A percentile compares a stretch with the other conserved stretches of the same genome.
Evolutionary conservation across 2,113 vertebrate species (phyloP).

Genomic region (Epinephelus lanceolatus): DNA sequence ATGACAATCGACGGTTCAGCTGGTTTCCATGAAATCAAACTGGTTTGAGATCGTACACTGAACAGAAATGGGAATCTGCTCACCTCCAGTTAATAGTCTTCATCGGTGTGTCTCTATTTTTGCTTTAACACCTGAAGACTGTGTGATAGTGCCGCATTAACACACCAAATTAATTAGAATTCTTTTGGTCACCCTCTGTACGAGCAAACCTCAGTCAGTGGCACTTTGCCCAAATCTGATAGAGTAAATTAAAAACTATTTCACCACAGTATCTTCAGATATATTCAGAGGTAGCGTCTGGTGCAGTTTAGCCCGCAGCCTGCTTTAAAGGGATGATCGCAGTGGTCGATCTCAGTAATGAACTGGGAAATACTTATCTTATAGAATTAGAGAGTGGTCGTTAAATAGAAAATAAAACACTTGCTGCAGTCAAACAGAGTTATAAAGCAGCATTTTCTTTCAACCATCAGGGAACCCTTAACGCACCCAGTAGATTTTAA

Average conservation of each 20-base stretch:
- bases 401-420: constrained; percentile 16
- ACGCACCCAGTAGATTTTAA: constrained; percentile 31
- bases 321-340: neutral
- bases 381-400: constrained; percentile 27
- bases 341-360: constrained; percentile 23
- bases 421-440: constrained; percentile 9
- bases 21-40: no score
- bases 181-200: neutral
- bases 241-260: constrained; percentile 11
- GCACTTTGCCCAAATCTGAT: constrained; percentile 17
- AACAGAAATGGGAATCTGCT: no score
- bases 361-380: constrained; percentile 32
- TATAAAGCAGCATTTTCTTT: constrained; percentile 31
- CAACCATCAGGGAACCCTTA: constrained; percentile 14
- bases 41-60: no score
- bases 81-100: neutral
- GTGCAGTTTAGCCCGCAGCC: constrained; percentile 17
- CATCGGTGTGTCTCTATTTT: neutral
- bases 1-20: no score
- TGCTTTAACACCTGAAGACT: neutral
- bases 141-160: neutral
- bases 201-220: neutral
- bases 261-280: neutral
- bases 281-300: constrained; percentile 10
- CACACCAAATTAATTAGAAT: constrained; percentile 28